Base-by-base conservation (phyloP, 2,113 vertebrate genomes). In the Microcebus lehilahytsara region DNA sequence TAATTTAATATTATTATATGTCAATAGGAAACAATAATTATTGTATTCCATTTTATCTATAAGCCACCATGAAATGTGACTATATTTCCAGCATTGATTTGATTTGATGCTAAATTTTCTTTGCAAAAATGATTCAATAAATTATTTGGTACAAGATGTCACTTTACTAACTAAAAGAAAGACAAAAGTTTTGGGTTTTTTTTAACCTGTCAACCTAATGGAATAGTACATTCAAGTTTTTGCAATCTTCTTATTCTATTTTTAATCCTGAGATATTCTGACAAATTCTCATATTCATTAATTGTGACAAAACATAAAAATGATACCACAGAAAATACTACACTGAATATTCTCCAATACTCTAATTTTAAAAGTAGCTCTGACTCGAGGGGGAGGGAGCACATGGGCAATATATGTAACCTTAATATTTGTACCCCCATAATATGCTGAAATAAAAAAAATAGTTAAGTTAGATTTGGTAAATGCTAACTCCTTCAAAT, bases 241-340 rank as follows among this genome's bases (percentile, higher is more conserved):
- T 87, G 10, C 95, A 93, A 92, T 90, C 60, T 89, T 97, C 60
- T 96, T 85, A 95, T 79, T 19, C 56, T 88, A 95, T 96, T 96
- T 98, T 97, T 95, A 93, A 89, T 90, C 32, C 92, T 91, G 88
- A 96, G 19, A n/a, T 89, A 94, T 34, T 32, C 32, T 94, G 32
- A 96, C 32, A 96, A 95, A 83, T 74, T 74, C 64, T 89, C 86
- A 56, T 5, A 77, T 67, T 86, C 10, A 91, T 95, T 93, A 58
- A 85, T 23, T 89, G 56, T 69, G n/a, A 91, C 75, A 97, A 93
- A 72, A 71, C 7, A 86, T 95, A 14, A 85, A 96, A 96, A 78
- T 96, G 53, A 91, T 12, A 95, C 53, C 12, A 72, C 32, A 74
- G 66, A 90, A 51, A 85, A 96, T 89, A 85, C 10, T 49, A 96